Base-by-base conservation (phyloP, 2,888 invertebrate species). In the Agrotis exclamationis region DNA sequence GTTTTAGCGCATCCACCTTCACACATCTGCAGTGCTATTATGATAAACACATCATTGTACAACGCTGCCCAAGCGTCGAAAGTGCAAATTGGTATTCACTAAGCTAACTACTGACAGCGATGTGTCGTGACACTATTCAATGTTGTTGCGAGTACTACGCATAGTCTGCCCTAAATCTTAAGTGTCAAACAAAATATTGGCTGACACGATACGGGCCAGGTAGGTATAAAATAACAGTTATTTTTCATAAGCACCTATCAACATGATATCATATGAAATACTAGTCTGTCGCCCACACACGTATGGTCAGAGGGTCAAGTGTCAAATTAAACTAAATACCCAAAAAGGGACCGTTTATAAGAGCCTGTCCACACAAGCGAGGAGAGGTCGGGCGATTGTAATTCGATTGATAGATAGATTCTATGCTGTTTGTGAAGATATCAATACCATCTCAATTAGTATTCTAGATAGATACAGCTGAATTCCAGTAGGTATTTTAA, bases 251-350 rank as follows among this genome's bases (percentile, higher is more conserved):
- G 77, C 57, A 72, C 70, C 62, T 59, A 74, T 76, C 82, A 79
- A 68, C 65, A 58, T 50, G 70, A 70, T 63, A 71, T 81, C 62
- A 54, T 80, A 39, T 39, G 39, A 82, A 84, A 80, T 74, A 70
- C 71, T 62, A 73, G 72, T 79, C 66, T 20, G 62, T 70, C 87
- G 83, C 91, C 88, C 88, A 89, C 89, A 83, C 85, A 73, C 65
- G 64, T 71, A 63, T 72, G 39, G 56, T 56, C 71, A 77, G 79
- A 87, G 85, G 86, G 83, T 84, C 87, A 85, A 84, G 85, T 90
- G 87, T 90, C 86, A 89, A 89, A 87, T 86, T 88, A 86, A 82
- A 87, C 85, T 83, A 86, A 84, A 85, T 81, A 74, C 70, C 78
- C 69, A 71, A 80, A 87, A 87, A 86, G 81, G 79, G 86, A 79